Base-by-base conservation (phyloP, 2,113 vertebrate genomes). In the Oncorhynchus clarkii region DNA sequence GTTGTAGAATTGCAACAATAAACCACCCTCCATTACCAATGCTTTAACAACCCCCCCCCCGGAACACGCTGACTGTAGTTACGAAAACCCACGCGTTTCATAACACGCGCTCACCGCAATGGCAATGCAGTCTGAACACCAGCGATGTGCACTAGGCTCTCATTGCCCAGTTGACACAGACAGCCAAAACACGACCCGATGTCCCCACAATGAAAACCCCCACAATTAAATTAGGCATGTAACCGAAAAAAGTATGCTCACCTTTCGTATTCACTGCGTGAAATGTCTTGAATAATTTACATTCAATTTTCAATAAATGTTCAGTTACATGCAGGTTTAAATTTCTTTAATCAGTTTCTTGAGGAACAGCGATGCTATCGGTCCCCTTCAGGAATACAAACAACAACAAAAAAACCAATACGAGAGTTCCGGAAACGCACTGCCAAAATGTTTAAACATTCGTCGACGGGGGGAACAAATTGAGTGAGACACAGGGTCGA, bases 361-460 rank as follows among this genome's bases (percentile, higher is more conserved):
- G 20, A 62, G 59, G 51, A 16, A 18, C 51, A 54, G 1, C 59
- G 59, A 8, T 9, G 18, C 59, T 7, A 62, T 62, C 20, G n/a
- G 8, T 62, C 5, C 59, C 59, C 59, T 62, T 5, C 18, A 22
- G 20, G n/a, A 22, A 22, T 22, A 62, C 59, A 22, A 22, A n/a
- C 0, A 20, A 27, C 27, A 27, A 27, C 27, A 54, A 54, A 18
- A 14, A 5, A 54, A 18, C 18, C n/a, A 22, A n/a, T n/a, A 24
- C 59, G n/a, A 62, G 59, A 62, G 59, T 62, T 62, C 59, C 59
- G 59, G 59, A 62, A 62, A 62, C 59, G 59, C 59, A 11, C 59
- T 62, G 59, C 18, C 20, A 62, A 62, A 62, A 24, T 57, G 3
- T 57, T 57, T 8, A 62, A 22, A 62, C 2, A 22, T 57, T 57